Conservation (phyloP, 2,888 invertebrate genomes). For the Steinernema carpocapsae region DNA sequence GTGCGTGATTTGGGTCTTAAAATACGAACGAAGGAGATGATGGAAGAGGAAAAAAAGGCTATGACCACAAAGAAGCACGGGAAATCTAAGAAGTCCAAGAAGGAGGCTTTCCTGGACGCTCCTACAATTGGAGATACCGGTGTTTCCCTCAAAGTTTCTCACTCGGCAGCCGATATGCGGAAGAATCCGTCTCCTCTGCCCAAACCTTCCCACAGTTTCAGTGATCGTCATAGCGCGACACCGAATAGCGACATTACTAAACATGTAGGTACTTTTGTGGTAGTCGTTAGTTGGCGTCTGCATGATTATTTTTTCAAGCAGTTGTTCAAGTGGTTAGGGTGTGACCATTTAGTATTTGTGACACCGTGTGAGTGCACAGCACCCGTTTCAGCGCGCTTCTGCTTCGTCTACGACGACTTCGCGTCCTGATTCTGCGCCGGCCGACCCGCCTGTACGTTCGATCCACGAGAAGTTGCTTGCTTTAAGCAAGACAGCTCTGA, state of each 20-base stretch:
- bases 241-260: not conserved
- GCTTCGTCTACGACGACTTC: not conserved
- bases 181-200: slow-evolving; percentile 3
- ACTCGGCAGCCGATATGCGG: not conserved
- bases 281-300: not conserved
- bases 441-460: not conserved
- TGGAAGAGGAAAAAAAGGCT: slow-evolving; percentile 5
- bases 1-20: not conserved
- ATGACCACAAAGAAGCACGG: not conserved
- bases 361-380: slow-evolving; percentile 12
- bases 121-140: not conserved
- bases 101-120: not conserved
- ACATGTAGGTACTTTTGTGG: not conserved
- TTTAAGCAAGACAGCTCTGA: not conserved
- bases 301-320: not conserved
- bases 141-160: not conserved
- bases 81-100: not conserved
- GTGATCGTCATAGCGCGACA: not conserved
- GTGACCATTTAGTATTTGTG: not conserved
- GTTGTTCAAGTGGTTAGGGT: not conserved
- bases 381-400: slow-evolving; percentile 23
- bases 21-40: slow-evolving; percentile 1
- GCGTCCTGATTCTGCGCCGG: not conserved
- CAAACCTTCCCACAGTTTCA: not conserved
- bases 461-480: slow-evolving; percentile 13